Evolutionary conservation across 2,113 vertebrate species (phyloP).

Genomic region (Arizona elegans): DNA sequence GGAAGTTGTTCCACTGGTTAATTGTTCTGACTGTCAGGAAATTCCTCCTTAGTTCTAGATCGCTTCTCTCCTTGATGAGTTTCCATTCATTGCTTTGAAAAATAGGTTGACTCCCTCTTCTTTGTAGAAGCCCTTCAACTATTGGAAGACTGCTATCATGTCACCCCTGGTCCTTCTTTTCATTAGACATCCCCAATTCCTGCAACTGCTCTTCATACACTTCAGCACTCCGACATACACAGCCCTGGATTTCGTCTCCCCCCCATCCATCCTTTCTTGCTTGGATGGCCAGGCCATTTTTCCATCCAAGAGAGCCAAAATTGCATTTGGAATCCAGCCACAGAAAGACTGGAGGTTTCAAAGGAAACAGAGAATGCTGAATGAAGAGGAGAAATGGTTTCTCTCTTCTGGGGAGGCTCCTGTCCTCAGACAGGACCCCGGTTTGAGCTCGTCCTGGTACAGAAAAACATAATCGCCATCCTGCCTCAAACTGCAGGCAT

Average conservation of each 20-base stretch:
- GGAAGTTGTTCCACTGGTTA: too few species aligned
- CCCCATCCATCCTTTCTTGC: neutral
- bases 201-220: neutral
- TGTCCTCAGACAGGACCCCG: neutral
- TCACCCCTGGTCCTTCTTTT: neutral
- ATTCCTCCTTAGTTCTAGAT: neutral
- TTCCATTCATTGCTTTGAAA: neutral
- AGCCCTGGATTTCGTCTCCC: neutral
- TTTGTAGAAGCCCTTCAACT: neutral
- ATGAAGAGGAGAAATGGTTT: neutral
- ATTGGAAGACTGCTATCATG: rapidly evolving
- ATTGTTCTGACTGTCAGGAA: too few species aligned
- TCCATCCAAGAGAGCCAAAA: neutral
- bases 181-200: neutral
- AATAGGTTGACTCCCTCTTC: neutral
- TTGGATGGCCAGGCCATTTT: neutral
- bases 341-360: neutral
- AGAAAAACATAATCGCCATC: neutral
- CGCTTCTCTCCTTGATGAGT: neutral
- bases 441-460: neutral
- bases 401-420: neutral
- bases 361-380: neutral
- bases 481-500: neutral
- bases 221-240: neutral
- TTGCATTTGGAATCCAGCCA: neutral